These are phyloP conservation scores for Drosophila neocordata DNA, from an alignment of 1,140 invertebrate species.

Conservation along the genomic window DNA sequence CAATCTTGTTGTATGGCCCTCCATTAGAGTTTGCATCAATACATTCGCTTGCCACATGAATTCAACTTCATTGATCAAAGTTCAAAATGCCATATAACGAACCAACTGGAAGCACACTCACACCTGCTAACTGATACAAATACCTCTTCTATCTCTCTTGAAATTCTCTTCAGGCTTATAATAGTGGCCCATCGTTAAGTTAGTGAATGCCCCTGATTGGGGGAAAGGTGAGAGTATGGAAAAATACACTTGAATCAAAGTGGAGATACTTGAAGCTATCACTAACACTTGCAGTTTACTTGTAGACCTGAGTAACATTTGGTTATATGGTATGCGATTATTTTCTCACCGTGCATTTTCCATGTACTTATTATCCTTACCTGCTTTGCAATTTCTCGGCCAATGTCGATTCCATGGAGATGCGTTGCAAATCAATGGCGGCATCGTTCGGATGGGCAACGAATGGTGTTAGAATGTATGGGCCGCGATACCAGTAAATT, in stretches of 20 bases:
- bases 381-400: constrained; percentile 77
- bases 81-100: constrained; percentile 43
- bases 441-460: constrained; percentile 83
- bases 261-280: neutral
- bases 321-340: neutral
- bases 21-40: constrained; percentile 26
- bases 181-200: neutral
- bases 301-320: no score
- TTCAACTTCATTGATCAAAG: constrained; percentile 76
- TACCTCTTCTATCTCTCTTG: neutral
- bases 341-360: constrained; percentile 10
- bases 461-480: constrained; percentile 77
- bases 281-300: neutral
- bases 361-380: constrained; percentile 43
- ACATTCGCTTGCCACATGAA: constrained; percentile 43
- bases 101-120: constrained; percentile 53
- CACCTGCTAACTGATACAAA: constrained; percentile 13
- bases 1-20: neutral
- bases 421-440: constrained; percentile 80
- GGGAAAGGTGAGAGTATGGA: neutral
- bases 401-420: constrained; percentile 80
- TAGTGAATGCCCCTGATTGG: constrained; percentile 9
- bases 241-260: neutral
- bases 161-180: neutral
- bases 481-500: constrained; percentile 92